These are phyloP conservation scores for Cepaea nemoralis DNA, from an alignment of 1,140 invertebrate species.

Conservation along the genomic window DNA sequence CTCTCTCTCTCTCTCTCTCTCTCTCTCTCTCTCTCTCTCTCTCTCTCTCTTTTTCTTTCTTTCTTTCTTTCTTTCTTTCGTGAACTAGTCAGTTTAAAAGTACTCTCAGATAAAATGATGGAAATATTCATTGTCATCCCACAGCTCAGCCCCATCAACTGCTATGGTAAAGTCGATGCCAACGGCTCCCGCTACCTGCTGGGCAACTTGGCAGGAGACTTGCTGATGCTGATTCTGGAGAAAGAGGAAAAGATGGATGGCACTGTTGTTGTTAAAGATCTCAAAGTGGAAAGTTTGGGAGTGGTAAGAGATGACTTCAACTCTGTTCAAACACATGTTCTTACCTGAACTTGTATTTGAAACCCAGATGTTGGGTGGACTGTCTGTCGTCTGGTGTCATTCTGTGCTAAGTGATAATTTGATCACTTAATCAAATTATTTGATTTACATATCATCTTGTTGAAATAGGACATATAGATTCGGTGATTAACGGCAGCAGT, in stretches of 20 bases:
- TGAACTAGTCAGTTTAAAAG: too few species aligned
- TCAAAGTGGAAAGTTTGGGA: constrained; percentile 90
- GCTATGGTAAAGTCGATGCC: constrained; percentile 93
- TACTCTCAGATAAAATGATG: too few species aligned
- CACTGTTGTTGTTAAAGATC: constrained; percentile 84
- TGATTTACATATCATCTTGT: too few species aligned
- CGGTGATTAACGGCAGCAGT: too few species aligned
- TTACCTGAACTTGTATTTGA: background rate
- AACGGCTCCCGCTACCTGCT: constrained; percentile 92
- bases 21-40: too few species aligned
- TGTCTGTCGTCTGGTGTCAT: too few species aligned
- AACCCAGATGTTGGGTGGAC: too few species aligned
- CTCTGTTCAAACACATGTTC: background rate
- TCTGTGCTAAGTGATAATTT: background rate
- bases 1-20: too few species aligned
- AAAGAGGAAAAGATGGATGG: constrained; percentile 85
- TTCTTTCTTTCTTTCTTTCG: too few species aligned
- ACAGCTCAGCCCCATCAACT: constrained; percentile 93
- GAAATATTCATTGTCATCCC: too few species aligned
- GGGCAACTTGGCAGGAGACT: constrained; percentile 92
- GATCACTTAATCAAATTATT: background rate
- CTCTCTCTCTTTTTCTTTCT: too few species aligned
- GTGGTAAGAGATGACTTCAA: constrained; percentile 63
- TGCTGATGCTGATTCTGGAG: constrained; percentile 97
- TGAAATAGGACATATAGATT: too few species aligned